Evolutionary conservation across 37 sponge, comb jelly and placozoan species (phyloP).

Genomic region (Aplysina aerophoba): DNA sequence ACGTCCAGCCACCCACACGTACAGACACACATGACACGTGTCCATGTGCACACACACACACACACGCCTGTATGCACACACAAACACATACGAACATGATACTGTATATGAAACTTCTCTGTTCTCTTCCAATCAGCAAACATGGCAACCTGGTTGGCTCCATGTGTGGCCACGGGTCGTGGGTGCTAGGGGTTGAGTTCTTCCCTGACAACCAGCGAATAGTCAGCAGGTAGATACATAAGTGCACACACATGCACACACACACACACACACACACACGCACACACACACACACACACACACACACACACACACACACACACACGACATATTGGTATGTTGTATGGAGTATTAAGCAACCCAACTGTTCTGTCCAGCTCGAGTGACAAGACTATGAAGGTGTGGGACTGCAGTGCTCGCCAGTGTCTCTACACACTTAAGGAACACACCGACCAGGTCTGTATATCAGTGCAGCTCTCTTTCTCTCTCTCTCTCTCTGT

Average conservation of each 20-base stretch:
- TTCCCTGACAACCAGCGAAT: conserved; percentile 95
- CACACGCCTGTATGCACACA: no score
- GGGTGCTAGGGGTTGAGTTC: conserved; percentile 95
- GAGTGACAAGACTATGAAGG: conserved; percentile 96
- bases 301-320: not conserved
- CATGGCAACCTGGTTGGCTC: conserved; percentile 83
- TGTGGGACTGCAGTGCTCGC: conserved; percentile 92
- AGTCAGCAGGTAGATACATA: conserved; percentile 64
- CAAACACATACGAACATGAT: no score
- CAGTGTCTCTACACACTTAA: conserved; percentile 89
- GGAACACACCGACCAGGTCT: conserved; percentile 91
- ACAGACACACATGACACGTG: not conserved
- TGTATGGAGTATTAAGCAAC: not conserved
- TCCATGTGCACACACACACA: no score
- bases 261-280: no score
- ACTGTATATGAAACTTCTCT: no score
- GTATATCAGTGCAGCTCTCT: not conserved
- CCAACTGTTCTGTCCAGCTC: conserved; percentile 59
- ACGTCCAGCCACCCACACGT: not conserved
- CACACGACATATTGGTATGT: no score
- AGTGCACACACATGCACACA: no score
- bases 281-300: no score
- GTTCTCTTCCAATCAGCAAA: conserved; percentile 42
- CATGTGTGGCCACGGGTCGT: conserved; percentile 95
- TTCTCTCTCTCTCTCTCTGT: no score